Evolutionary conservation across 2,113 vertebrate genomes (phyloP), one percentile per base, ranked within the genome.

Genomic region (Prolemur simus): DNA sequence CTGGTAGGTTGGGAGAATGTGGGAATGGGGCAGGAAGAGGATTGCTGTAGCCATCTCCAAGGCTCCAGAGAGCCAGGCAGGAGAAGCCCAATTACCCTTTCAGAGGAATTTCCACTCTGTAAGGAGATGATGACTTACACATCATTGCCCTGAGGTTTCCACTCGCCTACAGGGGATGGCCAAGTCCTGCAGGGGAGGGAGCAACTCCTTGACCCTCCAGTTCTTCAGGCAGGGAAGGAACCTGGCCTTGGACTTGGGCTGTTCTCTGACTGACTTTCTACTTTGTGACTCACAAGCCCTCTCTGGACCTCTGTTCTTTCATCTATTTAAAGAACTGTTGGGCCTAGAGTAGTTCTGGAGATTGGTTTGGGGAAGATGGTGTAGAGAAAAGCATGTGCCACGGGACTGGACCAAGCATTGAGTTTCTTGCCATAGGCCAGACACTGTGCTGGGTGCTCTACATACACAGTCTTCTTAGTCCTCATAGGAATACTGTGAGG

Each of bases 241-340:
- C 34, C 66, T 39, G 47, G 76, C 49, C 45, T 58, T 85, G 66
- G 74, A 71, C 5, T 47, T 63, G n/a, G 86, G 32, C 60, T 92
- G 27, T 5, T 13, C 12, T 95, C 60, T 83, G 54, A 77, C 78
- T 86, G 91, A 42, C 66, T 37, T 87, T 87, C 64, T 74, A 42
- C 78, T 86, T 64, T 91, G 73, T 95, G 60, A 97, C 96, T 97
- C 86, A 87, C 77, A 63, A 96, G 68, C 54, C 37, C 45, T 89
- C 68, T 80, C 32, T 83, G 78, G 42, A 91, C 68, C n/a, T 78
- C 3, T 0, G 45, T 74, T 60, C 47, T 90, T 52, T 71, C 73
- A 42, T 87, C 85, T 95, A 64, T 86, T 93, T 83, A 94, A 93
- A 52, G 34, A 89, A 37, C 49, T n/a, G 0, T 47, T n/a, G 37